Evolutionary conservation across 2,113 vertebrate species (phyloP), one percentile per base, ranked within the genome.

Genomic region (Semnornis frantzii): DNA sequence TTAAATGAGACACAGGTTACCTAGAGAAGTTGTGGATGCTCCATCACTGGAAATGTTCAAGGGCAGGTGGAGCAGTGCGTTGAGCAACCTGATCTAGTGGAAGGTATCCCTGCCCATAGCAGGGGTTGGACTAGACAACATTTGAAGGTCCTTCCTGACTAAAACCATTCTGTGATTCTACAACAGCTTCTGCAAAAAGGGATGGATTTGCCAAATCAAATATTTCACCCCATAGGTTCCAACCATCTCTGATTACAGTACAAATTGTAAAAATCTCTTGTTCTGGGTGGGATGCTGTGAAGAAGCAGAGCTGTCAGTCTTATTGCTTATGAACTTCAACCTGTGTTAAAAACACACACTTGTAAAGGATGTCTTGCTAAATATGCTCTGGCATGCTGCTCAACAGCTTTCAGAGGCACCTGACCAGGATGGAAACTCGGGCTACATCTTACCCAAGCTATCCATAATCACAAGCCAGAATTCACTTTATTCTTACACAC

Each of bases 291-390:
- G 84, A 82, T 31, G 44, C 21, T 65, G 48, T 11, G 66, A 81
- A 86, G 70, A 79, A 86, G 60, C 34, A 3, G 3, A 91, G 58
- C 65, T 88, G 85, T 87, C 89, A 72, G 37, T 84, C 81, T 84
- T 84, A 66, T 42, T 90, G 73, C 64, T 86, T 37, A 75, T 33
- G 77, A 83, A 59, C 89, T 88, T 89, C 81, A 91, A 64, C 48
- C 39, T 3, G 6, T 57, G 64, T 62, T 93, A 87, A 90, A 78
- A 81, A 78, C 37, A 86, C 27, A 31, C 0, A 1, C 52, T 73
- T 73, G 25, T 71, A 81, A 94, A 84, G 60, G 75, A 74, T 4
- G 12, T 39, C 83, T 57, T 57, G 55, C 55, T 55, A 65, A 48
- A 58, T 82, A 37, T 0, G 2, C 62, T 52, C 66, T 84, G 81